Evolutionary conservation across 2,888 invertebrate genomes (phyloP).

Genomic region (Pollenia amentaria): DNA sequence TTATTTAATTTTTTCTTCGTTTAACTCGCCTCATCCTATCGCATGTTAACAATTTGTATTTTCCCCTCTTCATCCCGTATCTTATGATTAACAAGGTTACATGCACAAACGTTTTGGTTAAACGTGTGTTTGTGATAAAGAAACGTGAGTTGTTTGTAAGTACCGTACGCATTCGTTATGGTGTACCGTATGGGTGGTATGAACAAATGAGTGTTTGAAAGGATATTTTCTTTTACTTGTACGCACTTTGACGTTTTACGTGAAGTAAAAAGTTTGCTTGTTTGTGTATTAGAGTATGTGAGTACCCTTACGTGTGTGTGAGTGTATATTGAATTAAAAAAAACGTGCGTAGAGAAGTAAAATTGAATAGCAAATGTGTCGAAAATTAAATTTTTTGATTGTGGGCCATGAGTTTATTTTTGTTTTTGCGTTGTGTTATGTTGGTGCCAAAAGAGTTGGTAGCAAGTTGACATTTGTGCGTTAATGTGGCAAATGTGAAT

Average conservation of each 20-base stretch:
- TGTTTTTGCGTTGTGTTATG: too few species aligned
- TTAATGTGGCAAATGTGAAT: slow-evolving; percentile 64
- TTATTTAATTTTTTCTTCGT: neutral
- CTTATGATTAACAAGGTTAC: slow-evolving; percentile 36
- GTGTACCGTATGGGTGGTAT: too few species aligned
- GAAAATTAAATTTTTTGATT: slow-evolving; percentile 69
- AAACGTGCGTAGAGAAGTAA: slow-evolving; percentile 64
- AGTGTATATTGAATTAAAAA: slow-evolving; percentile 15
- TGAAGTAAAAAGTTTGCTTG: slow-evolving; percentile 35
- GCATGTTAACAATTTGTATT: neutral
- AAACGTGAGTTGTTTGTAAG: neutral
- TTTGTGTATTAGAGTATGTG: slow-evolving; percentile 4
- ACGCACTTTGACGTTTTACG: slow-evolving; percentile 55
- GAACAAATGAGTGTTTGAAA: neutral
- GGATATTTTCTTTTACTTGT: slow-evolving; percentile 3
- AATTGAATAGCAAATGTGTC: slow-evolving; percentile 73
- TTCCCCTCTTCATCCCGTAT: neutral
- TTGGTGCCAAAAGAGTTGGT: slow-evolving; percentile 40
- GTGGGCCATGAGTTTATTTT: slow-evolving; percentile 13
- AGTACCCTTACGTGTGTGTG: neutral
- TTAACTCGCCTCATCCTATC: neutral
- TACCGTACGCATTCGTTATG: too few species aligned
- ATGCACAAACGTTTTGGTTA: too few species aligned
- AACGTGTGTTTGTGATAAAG: too few species aligned
- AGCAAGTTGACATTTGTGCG: slow-evolving; percentile 59